A percentile compares a stretch with the other conserved stretches of the same genome.
Conservation (phyloP, 1,140 invertebrate species). For the Wiebesia pumilae region DNA sequence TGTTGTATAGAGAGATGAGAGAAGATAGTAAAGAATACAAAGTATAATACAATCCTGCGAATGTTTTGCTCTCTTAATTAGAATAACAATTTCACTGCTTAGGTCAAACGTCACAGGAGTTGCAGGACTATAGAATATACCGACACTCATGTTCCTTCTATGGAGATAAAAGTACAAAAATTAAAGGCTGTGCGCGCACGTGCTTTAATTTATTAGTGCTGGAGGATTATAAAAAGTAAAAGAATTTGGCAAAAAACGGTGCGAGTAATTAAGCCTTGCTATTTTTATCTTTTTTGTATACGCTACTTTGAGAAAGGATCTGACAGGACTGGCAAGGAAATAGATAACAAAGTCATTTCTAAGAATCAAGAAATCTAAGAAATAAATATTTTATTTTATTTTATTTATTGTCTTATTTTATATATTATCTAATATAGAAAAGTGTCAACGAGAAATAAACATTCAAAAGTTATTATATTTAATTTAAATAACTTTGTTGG, state of each 20-base stretch:
- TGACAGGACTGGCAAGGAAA: too few species aligned
- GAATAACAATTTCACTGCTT: conserved; percentile 62
- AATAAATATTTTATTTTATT: too few species aligned
- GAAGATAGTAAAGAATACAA: background rate
- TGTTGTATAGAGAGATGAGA: background rate
- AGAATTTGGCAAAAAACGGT: conserved; percentile 1
- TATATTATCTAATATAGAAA: too few species aligned
- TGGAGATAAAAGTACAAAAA: conserved; percentile 13
- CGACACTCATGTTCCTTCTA: background rate
- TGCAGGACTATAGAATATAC: background rate
- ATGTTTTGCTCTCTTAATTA: conserved; percentile 64
- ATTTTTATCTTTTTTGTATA: too few species aligned
- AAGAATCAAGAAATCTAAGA: too few species aligned
- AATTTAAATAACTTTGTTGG: too few species aligned
- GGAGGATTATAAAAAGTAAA: background rate
- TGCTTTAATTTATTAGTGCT: background rate
- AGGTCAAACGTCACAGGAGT: conserved; percentile 52
- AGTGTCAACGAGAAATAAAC: too few species aligned
- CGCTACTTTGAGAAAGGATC: too few species aligned
- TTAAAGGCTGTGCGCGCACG: conserved; percentile 11
- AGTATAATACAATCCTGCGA: conserved; percentile 27
- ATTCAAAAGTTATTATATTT: too few species aligned
- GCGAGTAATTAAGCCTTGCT: conserved; percentile 29
- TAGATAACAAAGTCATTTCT: too few species aligned
- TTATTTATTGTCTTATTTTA: too few species aligned